These are phyloP conservation scores for Chrysaora quinquecirrha DNA, from an alignment of 30 jellyfish, hydroid and myxozoan species.

Conservation along the genomic window DNA sequence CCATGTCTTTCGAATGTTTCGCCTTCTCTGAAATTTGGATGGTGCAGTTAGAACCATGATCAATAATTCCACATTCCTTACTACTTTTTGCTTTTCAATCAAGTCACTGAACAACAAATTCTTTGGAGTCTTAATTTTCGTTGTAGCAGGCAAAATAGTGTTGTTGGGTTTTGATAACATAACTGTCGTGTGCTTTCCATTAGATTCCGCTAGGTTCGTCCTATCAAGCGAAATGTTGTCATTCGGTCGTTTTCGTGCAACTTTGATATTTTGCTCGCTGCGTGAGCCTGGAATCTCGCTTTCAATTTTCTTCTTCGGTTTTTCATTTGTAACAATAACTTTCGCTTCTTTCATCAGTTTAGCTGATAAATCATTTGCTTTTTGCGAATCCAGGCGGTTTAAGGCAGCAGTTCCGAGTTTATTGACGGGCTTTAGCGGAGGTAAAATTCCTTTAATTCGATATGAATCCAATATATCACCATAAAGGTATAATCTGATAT, in stretches of 20 bases:
- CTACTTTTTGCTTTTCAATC: neutral
- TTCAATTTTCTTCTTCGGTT: neutral
- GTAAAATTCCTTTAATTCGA: neutral
- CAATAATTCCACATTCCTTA: conserved; percentile 8
- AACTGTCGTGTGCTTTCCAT: neutral
- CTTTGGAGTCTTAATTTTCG: too few species aligned
- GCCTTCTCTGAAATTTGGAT: conserved; percentile 3
- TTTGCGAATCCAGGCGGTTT: neutral
- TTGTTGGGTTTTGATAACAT: neutral
- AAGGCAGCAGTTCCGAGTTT: neutral
- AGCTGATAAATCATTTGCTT: neutral
- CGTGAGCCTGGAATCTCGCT: neutral
- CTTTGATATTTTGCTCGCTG: neutral
- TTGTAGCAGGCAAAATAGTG: neutral
- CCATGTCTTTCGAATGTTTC: conserved; percentile 32
- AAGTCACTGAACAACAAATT: conserved; percentile 13
- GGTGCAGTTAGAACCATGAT: conserved; percentile 15
- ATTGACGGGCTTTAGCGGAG: neutral
- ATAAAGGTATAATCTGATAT: neutral
- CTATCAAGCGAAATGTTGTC: neutral
- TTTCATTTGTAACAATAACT: neutral
- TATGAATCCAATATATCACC: neutral
- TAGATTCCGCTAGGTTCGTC: too few species aligned
- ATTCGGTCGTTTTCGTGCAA: neutral
- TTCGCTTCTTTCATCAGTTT: neutral